Conservation (phyloP, 2,113 vertebrate genomes). For the Prinia subflava region DNA sequence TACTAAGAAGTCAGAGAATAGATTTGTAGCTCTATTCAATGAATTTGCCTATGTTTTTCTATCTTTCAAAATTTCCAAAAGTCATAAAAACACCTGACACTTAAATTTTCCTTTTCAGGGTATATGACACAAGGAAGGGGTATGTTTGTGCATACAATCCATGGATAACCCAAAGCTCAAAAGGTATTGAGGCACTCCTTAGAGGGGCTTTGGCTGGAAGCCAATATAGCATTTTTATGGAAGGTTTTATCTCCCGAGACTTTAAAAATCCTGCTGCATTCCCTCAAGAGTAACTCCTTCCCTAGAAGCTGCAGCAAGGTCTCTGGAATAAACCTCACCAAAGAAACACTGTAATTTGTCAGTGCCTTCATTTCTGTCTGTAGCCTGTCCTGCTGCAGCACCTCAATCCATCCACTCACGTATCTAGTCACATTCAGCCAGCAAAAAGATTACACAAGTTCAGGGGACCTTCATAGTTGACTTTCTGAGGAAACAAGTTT, state of each 20-base stretch:
- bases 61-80: background rate
- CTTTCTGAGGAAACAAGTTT: background rate
- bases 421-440: background rate
- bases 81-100: background rate
- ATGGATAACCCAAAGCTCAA: background rate
- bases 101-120: background rate
- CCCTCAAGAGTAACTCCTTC: background rate
- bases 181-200: background rate
- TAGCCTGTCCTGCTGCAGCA: background rate
- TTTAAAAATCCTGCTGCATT: background rate
- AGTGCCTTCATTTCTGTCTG: background rate
- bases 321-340: background rate
- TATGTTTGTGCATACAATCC: background rate
- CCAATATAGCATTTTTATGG: background rate
- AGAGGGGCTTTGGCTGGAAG: background rate
- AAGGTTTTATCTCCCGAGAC: background rate
- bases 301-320: background rate
- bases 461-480: background rate
- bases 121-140: background rate
- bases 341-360: background rate
- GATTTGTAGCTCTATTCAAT: background rate
- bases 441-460: background rate
- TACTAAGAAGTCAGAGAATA: background rate
- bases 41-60: background rate
- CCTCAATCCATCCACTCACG: slow-evolving; percentile 13